Percentiles rank a stretch among this genome's conserved stretches.
These are phyloP conservation scores for Pheosia gnoma DNA, from an alignment of 2,888 invertebrate genomes.

Conservation along the genomic window DNA sequence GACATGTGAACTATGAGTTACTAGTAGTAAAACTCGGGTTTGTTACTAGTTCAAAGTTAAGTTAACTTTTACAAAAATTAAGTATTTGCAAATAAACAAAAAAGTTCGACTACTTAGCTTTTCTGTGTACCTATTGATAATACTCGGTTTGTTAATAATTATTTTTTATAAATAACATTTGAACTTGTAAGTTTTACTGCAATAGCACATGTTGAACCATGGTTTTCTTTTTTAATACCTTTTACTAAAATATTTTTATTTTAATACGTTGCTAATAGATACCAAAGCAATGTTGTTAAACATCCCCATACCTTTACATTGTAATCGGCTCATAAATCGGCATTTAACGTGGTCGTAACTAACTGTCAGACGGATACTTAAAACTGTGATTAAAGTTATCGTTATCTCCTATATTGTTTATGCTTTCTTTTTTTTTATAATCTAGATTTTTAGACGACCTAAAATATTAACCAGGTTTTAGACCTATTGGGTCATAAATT, in stretches of 20 bases:
- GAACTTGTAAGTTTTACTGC: too few species aligned
- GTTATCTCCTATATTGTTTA: constrained; percentile 10
- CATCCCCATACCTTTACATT: not conserved
- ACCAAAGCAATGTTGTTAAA: not conserved
- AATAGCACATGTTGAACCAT: not conserved
- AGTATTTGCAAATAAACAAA: too few species aligned
- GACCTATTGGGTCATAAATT: constrained; percentile 16
- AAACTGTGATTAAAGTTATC: constrained; percentile 1
- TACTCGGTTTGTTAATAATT: too few species aligned
- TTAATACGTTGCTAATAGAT: not conserved
- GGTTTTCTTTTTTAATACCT: not conserved
- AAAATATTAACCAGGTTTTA: constrained; percentile 22
- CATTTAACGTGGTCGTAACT: constrained; percentile 12
- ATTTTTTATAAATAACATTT: too few species aligned
- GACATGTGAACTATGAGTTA: too few species aligned
- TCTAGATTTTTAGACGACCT: constrained; percentile 12
- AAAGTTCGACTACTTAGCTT: too few species aligned
- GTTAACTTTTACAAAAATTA: too few species aligned
- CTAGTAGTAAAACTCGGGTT: too few species aligned
- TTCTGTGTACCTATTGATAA: too few species aligned
- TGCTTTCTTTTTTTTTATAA: constrained; percentile 14
- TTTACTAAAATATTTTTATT: not conserved
- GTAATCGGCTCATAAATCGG: constrained; percentile 16
- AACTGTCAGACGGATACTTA: constrained; percentile 10
- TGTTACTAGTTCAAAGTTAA: too few species aligned